phyloP scores from a whole-genome alignment of 2,113 vertebrate species.

The Silurus meridionalis region DNA sequence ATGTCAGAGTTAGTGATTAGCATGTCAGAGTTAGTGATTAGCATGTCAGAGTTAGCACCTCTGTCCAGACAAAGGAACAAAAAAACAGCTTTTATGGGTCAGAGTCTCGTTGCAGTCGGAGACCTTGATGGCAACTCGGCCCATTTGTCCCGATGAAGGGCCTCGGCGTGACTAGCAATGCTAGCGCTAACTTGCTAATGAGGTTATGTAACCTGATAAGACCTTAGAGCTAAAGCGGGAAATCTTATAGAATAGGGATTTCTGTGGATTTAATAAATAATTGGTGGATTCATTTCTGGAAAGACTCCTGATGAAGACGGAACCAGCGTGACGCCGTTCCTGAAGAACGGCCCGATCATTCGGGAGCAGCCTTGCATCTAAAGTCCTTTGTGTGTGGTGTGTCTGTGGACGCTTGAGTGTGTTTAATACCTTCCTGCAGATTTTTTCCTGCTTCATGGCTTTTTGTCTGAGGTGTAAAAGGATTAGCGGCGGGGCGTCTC shows the following conservation, averaged over 20 bases:
- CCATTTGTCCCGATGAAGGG: slow-evolving; percentile 12
- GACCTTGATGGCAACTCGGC: not conserved
- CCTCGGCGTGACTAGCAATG: not conserved
- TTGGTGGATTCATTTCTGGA: not conserved
- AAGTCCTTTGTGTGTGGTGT: not conserved
- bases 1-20: slow-evolving; percentile 1
- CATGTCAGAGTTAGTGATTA: not conserved
- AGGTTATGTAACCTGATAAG: slow-evolving; percentile 35
- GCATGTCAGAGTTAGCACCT: not conserved
- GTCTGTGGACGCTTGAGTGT: not conserved
- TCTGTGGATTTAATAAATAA: not conserved
- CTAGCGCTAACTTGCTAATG: slow-evolving; percentile 26
- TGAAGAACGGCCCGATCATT: not conserved
- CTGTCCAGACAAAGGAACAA: slow-evolving; percentile 1
- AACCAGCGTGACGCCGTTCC: not conserved
- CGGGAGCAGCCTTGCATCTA: not conserved
- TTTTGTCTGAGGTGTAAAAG: slow-evolving; percentile 33
- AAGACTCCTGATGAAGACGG: not conserved
- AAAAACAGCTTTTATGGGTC: slow-evolving; percentile 5
- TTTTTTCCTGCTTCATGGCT: slow-evolving; percentile 2
- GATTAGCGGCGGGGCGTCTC: slow-evolving; percentile 32
- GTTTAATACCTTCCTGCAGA: not conserved
- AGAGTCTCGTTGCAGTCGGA: not conserved
- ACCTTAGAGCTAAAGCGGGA: not conserved
- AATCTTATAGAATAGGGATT: not conserved